Conservation (phyloP, 2,888 invertebrate species). For the Tetranychus piercei region DNA sequence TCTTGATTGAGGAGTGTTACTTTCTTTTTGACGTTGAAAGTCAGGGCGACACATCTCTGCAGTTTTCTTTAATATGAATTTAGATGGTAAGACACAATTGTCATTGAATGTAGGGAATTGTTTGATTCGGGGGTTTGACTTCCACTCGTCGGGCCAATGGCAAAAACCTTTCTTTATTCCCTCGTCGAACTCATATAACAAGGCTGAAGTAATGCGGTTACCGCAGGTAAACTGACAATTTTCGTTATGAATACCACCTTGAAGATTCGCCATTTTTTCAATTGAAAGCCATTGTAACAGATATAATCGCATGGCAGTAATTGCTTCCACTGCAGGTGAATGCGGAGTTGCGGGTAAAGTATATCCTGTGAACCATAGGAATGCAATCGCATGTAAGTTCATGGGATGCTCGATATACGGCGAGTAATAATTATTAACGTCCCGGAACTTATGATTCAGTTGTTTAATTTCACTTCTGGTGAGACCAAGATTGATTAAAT, state of each 20-base stretch:
- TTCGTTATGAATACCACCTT: not conserved
- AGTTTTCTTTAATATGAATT: too few relatives aligned
- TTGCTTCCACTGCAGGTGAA: not conserved
- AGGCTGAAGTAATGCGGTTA: too few relatives aligned
- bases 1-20: too few relatives aligned
- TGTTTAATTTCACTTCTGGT: not conserved
- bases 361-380: not conserved
- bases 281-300: not conserved
- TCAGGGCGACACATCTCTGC: too few relatives aligned
- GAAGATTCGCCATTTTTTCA: not conserved
- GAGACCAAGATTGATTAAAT: not conserved
- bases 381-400: not conserved
- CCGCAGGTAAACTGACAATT: not conserved
- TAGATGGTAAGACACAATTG: too few relatives aligned
- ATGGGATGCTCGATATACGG: not conserved
- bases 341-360: not conserved
- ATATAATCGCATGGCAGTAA: not conserved
- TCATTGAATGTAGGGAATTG: too few relatives aligned
- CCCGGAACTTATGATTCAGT: not conserved
- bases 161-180: too few relatives aligned
- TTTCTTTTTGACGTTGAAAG: too few relatives aligned
- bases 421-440: not conserved
- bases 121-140: too few relatives aligned
- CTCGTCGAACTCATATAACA: too few relatives aligned
- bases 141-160: too few relatives aligned